phyloP scores from a whole-genome alignment of 2,888 invertebrate species.

The Tetranychus piercei region DNA sequence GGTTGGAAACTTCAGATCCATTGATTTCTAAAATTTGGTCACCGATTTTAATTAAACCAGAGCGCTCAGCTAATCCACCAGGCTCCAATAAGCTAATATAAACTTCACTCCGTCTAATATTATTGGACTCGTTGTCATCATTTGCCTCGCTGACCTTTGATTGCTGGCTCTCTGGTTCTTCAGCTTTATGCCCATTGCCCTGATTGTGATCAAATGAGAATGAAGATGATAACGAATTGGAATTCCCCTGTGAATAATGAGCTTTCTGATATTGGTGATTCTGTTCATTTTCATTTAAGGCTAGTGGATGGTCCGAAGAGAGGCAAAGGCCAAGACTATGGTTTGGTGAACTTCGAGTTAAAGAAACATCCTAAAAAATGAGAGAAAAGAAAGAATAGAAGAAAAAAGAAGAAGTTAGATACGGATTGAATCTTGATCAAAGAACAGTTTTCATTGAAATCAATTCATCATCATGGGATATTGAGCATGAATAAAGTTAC shows the following conservation, averaged over 20 bases:
- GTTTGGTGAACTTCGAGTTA: neutral
- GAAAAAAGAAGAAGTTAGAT: neutral
- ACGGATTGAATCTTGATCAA: neutral
- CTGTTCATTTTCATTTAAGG: too few species aligned
- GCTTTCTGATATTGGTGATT: neutral
- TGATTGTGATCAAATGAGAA: constrained; percentile 4
- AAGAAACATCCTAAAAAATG: neutral
- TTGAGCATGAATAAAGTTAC: too few species aligned
- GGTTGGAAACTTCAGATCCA: neutral
- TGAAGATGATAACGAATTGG: neutral
- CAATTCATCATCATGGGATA: neutral
- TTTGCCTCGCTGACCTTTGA: neutral
- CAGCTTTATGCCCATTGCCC: neutral
- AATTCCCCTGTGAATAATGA: neutral
- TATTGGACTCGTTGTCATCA: neutral
- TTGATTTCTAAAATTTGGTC: constrained; percentile 12
- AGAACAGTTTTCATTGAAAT: neutral
- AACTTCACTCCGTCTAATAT: neutral
- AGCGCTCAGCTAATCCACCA: neutral
- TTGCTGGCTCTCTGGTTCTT: neutral
- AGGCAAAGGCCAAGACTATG: neutral
- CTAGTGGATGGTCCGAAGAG: neutral
- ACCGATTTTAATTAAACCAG: neutral
- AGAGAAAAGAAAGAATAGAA: neutral
- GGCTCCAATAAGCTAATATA: constrained; percentile 2